phyloP scores from a whole-genome alignment of 1,140 invertebrate genomes.

The Dinothrombium tinctorium region DNA sequence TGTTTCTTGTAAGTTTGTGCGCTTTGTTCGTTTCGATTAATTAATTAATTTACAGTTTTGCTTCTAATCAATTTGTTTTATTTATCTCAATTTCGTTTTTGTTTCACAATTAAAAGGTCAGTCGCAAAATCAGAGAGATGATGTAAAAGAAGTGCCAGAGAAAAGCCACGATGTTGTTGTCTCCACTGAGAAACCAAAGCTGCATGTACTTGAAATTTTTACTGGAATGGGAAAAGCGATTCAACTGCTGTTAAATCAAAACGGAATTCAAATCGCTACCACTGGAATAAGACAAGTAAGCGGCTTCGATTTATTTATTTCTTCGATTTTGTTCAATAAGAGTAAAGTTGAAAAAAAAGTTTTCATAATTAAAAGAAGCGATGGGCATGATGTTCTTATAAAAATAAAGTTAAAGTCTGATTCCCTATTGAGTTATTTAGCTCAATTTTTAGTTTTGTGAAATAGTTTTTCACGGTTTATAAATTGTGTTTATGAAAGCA shows the following conservation, averaged over 20 bases:
- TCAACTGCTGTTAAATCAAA: conserved; percentile 1
- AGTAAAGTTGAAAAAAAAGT: not conserved
- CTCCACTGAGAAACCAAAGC: not conserved
- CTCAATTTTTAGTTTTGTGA: too few species aligned
- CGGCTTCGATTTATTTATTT: not conserved
- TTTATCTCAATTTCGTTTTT: too few species aligned
- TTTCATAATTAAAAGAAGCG: not conserved
- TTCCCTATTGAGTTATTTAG: not conserved
- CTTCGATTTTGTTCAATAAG: not conserved
- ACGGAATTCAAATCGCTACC: not conserved
- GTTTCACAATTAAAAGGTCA: too few species aligned
- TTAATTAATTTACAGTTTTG: too few species aligned
- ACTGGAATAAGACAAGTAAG: not conserved
- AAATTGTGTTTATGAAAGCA: too few species aligned
- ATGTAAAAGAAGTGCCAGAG: too few species aligned
- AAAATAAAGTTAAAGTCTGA: not conserved
- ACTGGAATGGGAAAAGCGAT: conserved; percentile 3
- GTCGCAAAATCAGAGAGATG: too few species aligned
- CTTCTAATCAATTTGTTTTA: too few species aligned
- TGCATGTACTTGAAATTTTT: conserved; percentile 1
- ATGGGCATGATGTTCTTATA: not conserved
- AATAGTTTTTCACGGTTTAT: too few species aligned
- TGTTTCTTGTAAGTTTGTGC: too few species aligned
- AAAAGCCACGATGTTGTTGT: too few species aligned
- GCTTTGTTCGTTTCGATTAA: too few species aligned